Evolutionary conservation across 30 jellyfish, hydroid and myxozoan species (phyloP).

Genomic region (Pelagia noctiluca): DNA sequence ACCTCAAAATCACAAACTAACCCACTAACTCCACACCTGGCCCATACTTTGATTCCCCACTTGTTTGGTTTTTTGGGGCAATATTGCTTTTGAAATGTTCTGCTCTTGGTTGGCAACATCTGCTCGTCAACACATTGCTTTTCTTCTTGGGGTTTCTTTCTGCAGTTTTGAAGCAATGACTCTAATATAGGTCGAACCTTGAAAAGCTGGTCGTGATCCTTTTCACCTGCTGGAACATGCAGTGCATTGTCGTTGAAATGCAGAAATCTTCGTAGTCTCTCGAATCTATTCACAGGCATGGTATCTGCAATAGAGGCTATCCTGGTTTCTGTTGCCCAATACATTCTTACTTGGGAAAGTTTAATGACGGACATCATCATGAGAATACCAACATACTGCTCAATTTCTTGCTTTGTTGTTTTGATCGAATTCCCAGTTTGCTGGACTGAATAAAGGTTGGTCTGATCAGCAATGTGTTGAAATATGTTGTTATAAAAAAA

Average conservation of each 20-base stretch:
- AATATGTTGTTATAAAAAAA: constrained; percentile 1
- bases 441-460: constrained; percentile 22
- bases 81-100: constrained; percentile 2
- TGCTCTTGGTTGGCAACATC: constrained; percentile 11
- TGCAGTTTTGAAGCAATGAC: constrained; percentile 8
- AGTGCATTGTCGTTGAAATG: constrained; percentile 20
- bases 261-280: constrained; percentile 1
- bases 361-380: constrained; percentile 15
- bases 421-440: constrained; percentile 18
- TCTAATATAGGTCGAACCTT: constrained; percentile 13
- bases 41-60: constrained; percentile 29
- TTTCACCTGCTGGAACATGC: constrained; percentile 6
- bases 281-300: constrained; percentile 22
- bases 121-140: constrained; percentile 25
- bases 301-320: constrained; percentile 13
- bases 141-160: constrained; percentile 10
- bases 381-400: constrained; percentile 21
- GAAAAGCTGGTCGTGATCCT: constrained; percentile 14
- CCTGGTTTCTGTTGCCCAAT: constrained; percentile 13
- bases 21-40: constrained; percentile 37
- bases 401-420: constrained; percentile 19
- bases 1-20: constrained; percentile 15
- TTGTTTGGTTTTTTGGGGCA: constrained; percentile 22
- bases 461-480: constrained; percentile 30
- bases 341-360: constrained; percentile 19